Conservation (phyloP, 1,140 invertebrate species). For the Teleogryllus occipitalis region DNA sequence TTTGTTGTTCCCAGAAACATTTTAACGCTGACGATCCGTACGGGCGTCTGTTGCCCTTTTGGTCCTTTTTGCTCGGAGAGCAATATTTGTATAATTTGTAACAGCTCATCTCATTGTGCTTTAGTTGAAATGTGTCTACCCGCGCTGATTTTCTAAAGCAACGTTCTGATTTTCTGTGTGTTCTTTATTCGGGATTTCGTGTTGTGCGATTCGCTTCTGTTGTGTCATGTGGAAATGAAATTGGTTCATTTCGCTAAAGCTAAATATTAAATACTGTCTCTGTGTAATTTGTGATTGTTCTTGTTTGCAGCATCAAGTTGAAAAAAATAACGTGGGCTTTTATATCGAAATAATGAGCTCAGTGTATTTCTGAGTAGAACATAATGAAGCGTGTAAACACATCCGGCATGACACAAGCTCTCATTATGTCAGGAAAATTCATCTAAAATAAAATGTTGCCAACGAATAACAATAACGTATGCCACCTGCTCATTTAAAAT, state of each 20-base stretch:
- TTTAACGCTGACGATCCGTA: neutral
- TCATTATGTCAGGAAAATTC: too few relatives aligned
- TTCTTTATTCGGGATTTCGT: neutral
- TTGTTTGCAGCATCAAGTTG: neutral
- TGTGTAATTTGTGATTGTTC: neutral
- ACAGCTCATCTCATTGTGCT: neutral
- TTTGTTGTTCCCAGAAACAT: neutral
- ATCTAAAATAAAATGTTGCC: too few relatives aligned
- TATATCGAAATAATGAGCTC: too few relatives aligned
- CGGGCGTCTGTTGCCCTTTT: neutral
- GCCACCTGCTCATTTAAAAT: too few relatives aligned
- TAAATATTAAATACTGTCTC: neutral
- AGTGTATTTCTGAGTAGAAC: too few relatives aligned
- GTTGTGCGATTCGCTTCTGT: neutral
- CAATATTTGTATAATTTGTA: conserved; percentile 2
- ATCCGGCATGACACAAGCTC: too few relatives aligned
- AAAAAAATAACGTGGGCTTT: too few relatives aligned
- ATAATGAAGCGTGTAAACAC: too few relatives aligned
- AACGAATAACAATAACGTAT: too few relatives aligned
- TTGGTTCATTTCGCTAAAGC: neutral
- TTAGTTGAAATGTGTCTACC: neutral
- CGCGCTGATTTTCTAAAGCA: neutral
- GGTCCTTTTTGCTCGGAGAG: neutral
- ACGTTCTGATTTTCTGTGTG: neutral
- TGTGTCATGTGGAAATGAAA: neutral